Evolutionary conservation across 1,140 invertebrate genomes (phyloP).

Genomic region (Zaprionus africanus): DNA sequence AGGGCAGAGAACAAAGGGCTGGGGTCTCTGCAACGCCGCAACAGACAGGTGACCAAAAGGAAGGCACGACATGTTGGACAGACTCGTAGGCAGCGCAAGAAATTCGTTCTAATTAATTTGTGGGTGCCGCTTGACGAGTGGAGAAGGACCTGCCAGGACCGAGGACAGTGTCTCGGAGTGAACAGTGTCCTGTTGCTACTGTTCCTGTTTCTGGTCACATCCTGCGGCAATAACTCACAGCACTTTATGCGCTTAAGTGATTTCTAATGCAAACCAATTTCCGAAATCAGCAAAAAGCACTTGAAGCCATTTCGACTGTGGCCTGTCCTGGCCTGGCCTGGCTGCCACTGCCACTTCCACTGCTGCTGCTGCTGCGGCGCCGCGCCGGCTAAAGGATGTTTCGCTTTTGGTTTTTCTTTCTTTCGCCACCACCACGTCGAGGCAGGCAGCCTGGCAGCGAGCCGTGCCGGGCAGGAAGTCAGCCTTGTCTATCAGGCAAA

Average conservation of each 20-base stretch:
- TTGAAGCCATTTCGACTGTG: slow-evolving; percentile 64
- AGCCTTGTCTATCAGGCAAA: slow-evolving; percentile 73
- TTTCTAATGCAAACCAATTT: slow-evolving; percentile 83
- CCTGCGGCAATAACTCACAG: slow-evolving; percentile 80
- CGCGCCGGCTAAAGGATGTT: slow-evolving; percentile 60
- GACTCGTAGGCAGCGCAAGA: slow-evolving; percentile 21
- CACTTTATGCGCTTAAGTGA: slow-evolving; percentile 82
- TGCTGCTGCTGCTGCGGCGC: background rate
- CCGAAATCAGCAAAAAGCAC: slow-evolving; percentile 80
- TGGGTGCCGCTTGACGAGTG: slow-evolving; percentile 32
- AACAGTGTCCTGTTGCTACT: background rate
- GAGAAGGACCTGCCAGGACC: too few species aligned
- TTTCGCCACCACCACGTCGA: background rate
- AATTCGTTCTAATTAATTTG: slow-evolving; percentile 70
- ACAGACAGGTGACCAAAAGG: background rate
- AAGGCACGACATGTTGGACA: slow-evolving; percentile 13
- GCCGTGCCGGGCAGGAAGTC: slow-evolving; percentile 26
- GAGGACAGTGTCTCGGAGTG: background rate
- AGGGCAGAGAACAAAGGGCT: background rate
- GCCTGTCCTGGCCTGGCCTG: background rate
- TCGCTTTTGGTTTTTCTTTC: slow-evolving; percentile 41
- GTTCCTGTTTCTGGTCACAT: slow-evolving; percentile 54
- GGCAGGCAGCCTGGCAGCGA: slow-evolving; percentile 6
- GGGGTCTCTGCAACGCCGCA: background rate
- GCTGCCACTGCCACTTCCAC: background rate